phyloP scores from a whole-genome alignment of 1,140 invertebrate species.

The Bombus pyrosoma region DNA sequence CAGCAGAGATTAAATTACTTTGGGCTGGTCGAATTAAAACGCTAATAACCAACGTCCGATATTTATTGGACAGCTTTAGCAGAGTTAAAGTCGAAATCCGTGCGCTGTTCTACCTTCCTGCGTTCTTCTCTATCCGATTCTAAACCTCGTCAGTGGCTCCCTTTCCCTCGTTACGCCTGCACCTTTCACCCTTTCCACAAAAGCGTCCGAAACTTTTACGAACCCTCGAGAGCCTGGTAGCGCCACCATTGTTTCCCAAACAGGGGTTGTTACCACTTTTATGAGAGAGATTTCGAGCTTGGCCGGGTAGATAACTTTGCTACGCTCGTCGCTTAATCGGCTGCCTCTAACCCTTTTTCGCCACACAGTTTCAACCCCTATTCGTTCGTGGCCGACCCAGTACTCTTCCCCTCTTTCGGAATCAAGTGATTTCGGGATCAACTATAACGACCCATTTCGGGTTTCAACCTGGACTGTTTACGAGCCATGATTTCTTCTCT shows the following conservation, averaged over 20 bases:
- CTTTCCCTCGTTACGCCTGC: slow-evolving; percentile 15
- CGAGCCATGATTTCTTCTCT: slow-evolving; percentile 1
- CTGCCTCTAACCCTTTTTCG: slow-evolving; percentile 44
- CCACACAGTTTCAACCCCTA: slow-evolving; percentile 30
- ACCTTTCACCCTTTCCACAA: slow-evolving; percentile 28
- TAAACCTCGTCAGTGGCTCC: neutral
- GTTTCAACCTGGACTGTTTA: slow-evolving; percentile 31
- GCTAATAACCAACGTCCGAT: slow-evolving; percentile 79
- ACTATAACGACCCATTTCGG: neutral
- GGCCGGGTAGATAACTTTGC: slow-evolving; percentile 73
- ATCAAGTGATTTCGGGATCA: slow-evolving; percentile 59
- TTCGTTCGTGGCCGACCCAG: neutral
- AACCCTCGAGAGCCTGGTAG: slow-evolving; percentile 43
- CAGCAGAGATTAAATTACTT: slow-evolving; percentile 76
- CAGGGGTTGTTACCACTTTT: slow-evolving; percentile 77
- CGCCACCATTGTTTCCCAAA: slow-evolving; percentile 76
- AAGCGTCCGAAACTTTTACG: slow-evolving; percentile 59
- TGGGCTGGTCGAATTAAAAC: slow-evolving; percentile 78
- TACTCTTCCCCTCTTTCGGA: neutral
- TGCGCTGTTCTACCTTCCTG: slow-evolving; percentile 12
- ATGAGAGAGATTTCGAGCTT: slow-evolving; percentile 76
- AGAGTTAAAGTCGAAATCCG: slow-evolving; percentile 59
- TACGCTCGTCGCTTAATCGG: slow-evolving; percentile 66
- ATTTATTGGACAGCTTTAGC: slow-evolving; percentile 79
- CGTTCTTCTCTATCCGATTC: neutral